These are phyloP conservation scores for Adela reaumurella DNA, from an alignment of 2,888 invertebrate genomes.

Conservation along the genomic window DNA sequence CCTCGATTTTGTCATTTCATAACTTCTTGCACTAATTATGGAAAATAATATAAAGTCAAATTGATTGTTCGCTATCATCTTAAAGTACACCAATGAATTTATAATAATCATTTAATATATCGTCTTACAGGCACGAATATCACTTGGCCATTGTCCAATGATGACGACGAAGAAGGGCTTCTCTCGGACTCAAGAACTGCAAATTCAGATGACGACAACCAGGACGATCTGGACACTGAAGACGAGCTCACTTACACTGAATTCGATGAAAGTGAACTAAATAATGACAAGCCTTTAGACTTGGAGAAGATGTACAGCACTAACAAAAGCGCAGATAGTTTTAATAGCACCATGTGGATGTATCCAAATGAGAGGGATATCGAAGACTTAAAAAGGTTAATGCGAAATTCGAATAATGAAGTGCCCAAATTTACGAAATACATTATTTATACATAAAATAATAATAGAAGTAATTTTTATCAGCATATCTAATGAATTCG, in stretches of 20 bases:
- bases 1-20: too few species aligned
- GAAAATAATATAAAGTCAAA: too few species aligned
- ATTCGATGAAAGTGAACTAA: conserved; percentile 32
- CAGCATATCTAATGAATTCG: too few species aligned
- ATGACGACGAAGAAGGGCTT: conserved; percentile 43
- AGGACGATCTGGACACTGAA: conserved; percentile 32
- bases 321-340: conserved; percentile 33
- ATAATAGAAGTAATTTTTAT: too few species aligned
- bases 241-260: conserved; percentile 15
- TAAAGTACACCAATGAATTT: too few species aligned
- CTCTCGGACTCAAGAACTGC: conserved; percentile 44
- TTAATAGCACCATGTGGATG: conserved; percentile 39
- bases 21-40: too few species aligned
- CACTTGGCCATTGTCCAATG: conserved; percentile 38
- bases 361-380: conserved; percentile 49
- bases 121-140: conserved; percentile 32
- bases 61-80: too few species aligned
- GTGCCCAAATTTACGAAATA: too few species aligned
- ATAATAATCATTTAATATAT: too few species aligned
- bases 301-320: conserved; percentile 21
- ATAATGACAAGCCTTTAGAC: conserved; percentile 18
- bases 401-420: too few species aligned
- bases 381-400: conserved; percentile 52
- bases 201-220: conserved; percentile 35
- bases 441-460: too few species aligned